Conservation (phyloP, 2,888 invertebrate species). For the Autographa gamma region DNA sequence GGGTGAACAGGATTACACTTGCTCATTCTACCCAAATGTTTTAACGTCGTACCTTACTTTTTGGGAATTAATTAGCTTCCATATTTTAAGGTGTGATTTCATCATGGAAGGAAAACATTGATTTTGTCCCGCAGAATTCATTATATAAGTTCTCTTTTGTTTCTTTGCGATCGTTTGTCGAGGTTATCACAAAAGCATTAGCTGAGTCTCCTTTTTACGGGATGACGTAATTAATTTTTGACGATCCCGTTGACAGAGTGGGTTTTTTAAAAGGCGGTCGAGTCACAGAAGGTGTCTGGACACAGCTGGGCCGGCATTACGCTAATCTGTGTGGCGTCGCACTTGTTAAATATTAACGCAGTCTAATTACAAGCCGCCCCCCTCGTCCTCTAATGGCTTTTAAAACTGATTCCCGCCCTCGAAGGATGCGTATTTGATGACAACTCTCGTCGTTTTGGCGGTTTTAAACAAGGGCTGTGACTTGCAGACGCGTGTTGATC, state of each 20-base stretch:
- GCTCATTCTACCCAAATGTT: slow-evolving; percentile 68
- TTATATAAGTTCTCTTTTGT: slow-evolving; percentile 13
- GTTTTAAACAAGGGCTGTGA: slow-evolving; percentile 65
- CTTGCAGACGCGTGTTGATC: slow-evolving; percentile 56
- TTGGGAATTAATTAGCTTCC: slow-evolving; percentile 66
- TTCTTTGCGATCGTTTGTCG: slow-evolving; percentile 15
- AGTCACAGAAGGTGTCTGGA: slow-evolving; percentile 79
- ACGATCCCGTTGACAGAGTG: slow-evolving; percentile 79
- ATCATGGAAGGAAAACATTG: slow-evolving; percentile 70
- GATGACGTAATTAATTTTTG: slow-evolving; percentile 84
- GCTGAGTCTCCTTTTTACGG: slow-evolving; percentile 70
- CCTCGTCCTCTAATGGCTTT: slow-evolving; percentile 86
- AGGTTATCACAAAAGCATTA: slow-evolving; percentile 77
- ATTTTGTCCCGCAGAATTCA: slow-evolving; percentile 23
- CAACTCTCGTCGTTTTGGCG: slow-evolving; percentile 80
- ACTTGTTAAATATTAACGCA: slow-evolving; percentile 89
- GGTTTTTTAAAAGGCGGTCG: slow-evolving; percentile 78
- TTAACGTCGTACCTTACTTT: slow-evolving; percentile 66
- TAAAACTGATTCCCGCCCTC: slow-evolving; percentile 88
- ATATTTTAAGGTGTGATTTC: slow-evolving; percentile 47
- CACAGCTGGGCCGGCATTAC: slow-evolving; percentile 80
- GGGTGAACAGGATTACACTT: slow-evolving; percentile 82
- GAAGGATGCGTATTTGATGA: slow-evolving; percentile 88
- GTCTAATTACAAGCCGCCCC: slow-evolving; percentile 84
- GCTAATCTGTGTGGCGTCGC: slow-evolving; percentile 84